These are phyloP conservation scores for Bombus consobrinus DNA, from an alignment of 1,140 invertebrate species.

Conservation along the genomic window DNA sequence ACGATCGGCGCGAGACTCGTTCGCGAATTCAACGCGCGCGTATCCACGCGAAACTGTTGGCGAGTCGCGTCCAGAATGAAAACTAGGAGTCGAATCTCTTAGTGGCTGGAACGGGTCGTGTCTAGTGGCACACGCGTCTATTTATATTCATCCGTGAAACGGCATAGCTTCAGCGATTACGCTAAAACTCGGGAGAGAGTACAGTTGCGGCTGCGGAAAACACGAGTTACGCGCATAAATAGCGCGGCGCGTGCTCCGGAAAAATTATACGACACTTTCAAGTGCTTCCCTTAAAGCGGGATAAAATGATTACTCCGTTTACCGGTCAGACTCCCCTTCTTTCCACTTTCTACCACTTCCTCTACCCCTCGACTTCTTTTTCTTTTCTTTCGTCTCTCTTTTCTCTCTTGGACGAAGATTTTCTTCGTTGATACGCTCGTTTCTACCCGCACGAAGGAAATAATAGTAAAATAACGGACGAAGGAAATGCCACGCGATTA, in stretches of 20 bases:
- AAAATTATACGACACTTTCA: conserved; percentile 30
- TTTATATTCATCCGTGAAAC: conserved; percentile 21
- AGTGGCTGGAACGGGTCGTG: not conserved
- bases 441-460: not conserved
- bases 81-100: not conserved
- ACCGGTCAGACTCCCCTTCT: not conserved
- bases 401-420: not conserved
- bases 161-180: not conserved
- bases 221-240: conserved; percentile 33
- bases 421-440: not conserved
- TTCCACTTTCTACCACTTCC: not conserved
- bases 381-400: not conserved
- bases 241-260: conserved; percentile 42
- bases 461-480: conserved; percentile 11
- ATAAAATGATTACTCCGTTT: conserved; percentile 37
- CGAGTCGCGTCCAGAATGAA: conserved; percentile 16
- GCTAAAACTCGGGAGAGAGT: not conserved
- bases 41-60: conserved; percentile 22
- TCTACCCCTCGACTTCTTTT: not conserved
- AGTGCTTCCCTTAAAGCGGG: conserved; percentile 16
- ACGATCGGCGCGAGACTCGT: not conserved
- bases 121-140: not conserved
- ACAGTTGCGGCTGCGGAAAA: not conserved
- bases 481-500: conserved; percentile 18
- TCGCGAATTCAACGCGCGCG: conserved; percentile 20